phyloP scores from a whole-genome alignment of 2,888 invertebrate species.

The Lithophane leautieri region DNA sequence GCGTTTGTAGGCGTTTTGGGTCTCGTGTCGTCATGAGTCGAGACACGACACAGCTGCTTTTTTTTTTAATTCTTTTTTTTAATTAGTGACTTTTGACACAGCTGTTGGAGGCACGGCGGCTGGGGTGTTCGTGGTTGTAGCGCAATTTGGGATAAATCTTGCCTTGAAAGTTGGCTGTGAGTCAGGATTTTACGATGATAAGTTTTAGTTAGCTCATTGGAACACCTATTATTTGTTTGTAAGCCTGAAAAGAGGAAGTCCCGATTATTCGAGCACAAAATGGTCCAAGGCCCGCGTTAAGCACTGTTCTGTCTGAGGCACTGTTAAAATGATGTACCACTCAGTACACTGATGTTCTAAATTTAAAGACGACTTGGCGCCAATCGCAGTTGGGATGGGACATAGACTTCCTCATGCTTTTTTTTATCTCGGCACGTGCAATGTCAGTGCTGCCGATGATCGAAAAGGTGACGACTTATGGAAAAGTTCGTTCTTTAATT shows the following conservation, averaged over 20 bases:
- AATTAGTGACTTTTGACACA: no score
- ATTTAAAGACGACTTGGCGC: slow-evolving; percentile 55
- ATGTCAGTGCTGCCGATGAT: slow-evolving; percentile 41
- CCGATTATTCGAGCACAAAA: slow-evolving; percentile 1
- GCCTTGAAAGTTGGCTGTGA: no score
- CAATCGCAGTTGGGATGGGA: slow-evolving; percentile 25
- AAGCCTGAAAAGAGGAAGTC: neutral
- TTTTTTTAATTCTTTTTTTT: no score
- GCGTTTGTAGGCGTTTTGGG: neutral
- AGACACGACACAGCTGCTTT: slow-evolving; percentile 1
- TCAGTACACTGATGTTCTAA: slow-evolving; percentile 42
- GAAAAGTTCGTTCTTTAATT: neutral
- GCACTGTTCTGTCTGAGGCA: no score
- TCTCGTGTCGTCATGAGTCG: neutral
- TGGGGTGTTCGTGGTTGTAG: neutral
- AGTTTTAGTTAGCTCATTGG: neutral
- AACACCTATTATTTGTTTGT: neutral
- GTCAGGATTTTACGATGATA: neutral
- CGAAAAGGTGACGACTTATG: slow-evolving; percentile 40
- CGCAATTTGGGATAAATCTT: neutral
- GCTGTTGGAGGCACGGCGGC: neutral
- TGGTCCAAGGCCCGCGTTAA: slow-evolving; percentile 30
- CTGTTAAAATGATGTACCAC: slow-evolving; percentile 17
- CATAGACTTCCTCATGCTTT: slow-evolving; percentile 58
- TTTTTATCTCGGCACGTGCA: slow-evolving; percentile 50